Evolutionary conservation across 2,113 vertebrate genomes (phyloP), one percentile per base, ranked within the genome.

Genomic region (Daphoenositta chrysoptera): DNA sequence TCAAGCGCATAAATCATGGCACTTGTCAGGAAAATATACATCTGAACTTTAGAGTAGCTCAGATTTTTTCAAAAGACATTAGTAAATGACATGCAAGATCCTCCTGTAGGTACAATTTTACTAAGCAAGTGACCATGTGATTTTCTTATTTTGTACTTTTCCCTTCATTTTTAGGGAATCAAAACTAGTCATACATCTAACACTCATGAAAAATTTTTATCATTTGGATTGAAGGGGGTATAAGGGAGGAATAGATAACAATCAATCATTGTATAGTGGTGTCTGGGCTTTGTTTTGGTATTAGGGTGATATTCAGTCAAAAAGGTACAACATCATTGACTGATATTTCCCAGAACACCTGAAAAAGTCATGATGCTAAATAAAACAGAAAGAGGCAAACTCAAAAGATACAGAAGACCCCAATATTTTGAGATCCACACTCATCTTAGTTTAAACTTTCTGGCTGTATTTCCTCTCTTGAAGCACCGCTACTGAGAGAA

Each of bases 121-220:
- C 17, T 45, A 56, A 83, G 30, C 2, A 50, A 69, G 11, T 83
- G 60, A 24, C 6, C 2, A 6, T 20, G 6, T n/a, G 19, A 23
- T 85, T n/a, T 87, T 72, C 54, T 53, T 31, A 39, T 45, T 83
- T 85, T 23, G 12, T 50, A 60, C 8, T 28, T 72, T 22, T 39
- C 37, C 39, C 50, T 72, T 44, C 2, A 50, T 39, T 79, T 85
- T 70, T 50, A 85, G 35, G 33, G 12, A 81, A 66, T 14, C 65
- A 71, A 58, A 85, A 56, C 8, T 23, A 51, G 3, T 17, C 26
- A 40, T 9, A 63, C 2, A 1, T 18, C 30, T 87, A 56, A 64
- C 8, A n/a, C 1, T 1, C 0, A 1, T 5, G 3, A 69, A 80
- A 4, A 12, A 31, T 14, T 86, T 79, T 77, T 75, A 45, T 48